Base-by-base conservation (phyloP, 2,113 vertebrate species). In the Microcebus murinus region DNA sequence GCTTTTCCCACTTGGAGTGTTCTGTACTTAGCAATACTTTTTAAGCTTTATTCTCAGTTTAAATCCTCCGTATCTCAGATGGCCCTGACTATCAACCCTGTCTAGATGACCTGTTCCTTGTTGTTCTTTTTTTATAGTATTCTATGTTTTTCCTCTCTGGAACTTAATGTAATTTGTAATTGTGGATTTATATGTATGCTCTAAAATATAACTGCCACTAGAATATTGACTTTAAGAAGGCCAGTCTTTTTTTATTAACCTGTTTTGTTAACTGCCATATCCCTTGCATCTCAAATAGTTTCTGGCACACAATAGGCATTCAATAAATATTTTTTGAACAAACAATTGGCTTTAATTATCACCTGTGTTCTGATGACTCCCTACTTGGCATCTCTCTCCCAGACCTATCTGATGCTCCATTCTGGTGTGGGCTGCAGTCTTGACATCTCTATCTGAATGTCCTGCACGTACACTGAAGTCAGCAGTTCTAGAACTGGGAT, bases 401-500 rank as follows among this genome's bases (percentile, higher is more conserved):
- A 95, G 89, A 63, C 23, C 36, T 73, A 4, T 57, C n/a, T 23
- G 39, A 55, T 1, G 1, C 45, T 94, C 50, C 21, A 6, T 55
- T 89, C 63, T 65, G 1, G 15, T 70, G 6, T 39, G 36, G 59
- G 20, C 57, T 55, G 25, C 45, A 4, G 1, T 50, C 71, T n/a
- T 83, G 95, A 88, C 80, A 63, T 88, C 45, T 94, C 76, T 83
- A 15, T 79, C 34, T 86, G 73, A 50, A 65, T 67, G 57, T 42
- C 90, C 36, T 4, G 2, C 77, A 48, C 2, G 2, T 27, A 71
- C 27, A 15, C 25, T 55, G 23, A 87, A 92, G 83, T 95, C 96
- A 95, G 79, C 89, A 71, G 36, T 96, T 97, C 83, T 95, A 79
- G 94, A 89, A 42, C 17, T 9, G 59, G 57, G 2, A 39, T 95